These are phyloP conservation scores for Gallinago stenura DNA, from an alignment of 2,797 vertebrate species.

Conservation along the genomic window DNA sequence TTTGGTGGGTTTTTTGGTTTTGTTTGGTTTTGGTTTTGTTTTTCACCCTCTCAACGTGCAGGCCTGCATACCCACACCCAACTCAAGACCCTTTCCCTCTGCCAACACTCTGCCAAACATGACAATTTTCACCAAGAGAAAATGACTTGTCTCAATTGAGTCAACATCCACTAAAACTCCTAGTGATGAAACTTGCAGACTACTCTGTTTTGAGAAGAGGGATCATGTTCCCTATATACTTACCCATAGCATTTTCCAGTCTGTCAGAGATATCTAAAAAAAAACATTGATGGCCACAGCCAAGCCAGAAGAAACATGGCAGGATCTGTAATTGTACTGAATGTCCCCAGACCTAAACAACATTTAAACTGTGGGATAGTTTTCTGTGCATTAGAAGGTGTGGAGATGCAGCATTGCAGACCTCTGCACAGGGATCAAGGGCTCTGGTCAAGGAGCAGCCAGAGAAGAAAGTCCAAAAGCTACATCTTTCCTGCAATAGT, in stretches of 20 bases:
- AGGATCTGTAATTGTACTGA: background rate
- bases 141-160: background rate
- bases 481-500: background rate
- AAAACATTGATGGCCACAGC: background rate
- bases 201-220: background rate
- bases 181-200: background rate
- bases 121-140: background rate
- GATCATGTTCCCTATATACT: background rate
- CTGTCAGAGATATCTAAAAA: background rate
- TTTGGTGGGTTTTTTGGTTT: background rate
- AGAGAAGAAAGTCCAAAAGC: background rate
- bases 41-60: too few species aligned
- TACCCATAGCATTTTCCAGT: background rate
- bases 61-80: background rate
- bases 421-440: background rate
- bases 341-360: background rate
- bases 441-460: background rate
- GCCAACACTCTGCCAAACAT: background rate
- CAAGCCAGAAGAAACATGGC: background rate
- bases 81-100: background rate
- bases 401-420: background rate
- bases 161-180: background rate
- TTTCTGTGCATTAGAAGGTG: background rate
- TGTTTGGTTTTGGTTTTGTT: background rate
- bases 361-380: background rate